These are phyloP conservation scores for Yponomeuta evonymella DNA, from an alignment of 2,888 invertebrate genomes.

Conservation along the genomic window DNA sequence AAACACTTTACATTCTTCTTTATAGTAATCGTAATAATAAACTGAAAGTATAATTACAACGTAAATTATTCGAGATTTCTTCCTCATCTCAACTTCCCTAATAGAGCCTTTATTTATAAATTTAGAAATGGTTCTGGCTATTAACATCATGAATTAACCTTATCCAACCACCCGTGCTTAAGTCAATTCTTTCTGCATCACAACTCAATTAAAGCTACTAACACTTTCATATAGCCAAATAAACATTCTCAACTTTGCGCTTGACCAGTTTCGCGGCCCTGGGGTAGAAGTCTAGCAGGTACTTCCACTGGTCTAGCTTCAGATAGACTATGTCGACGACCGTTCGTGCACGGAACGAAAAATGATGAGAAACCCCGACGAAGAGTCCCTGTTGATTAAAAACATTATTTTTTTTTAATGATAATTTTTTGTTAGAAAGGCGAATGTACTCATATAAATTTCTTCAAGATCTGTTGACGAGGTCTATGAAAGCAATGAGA, in stretches of 20 bases:
- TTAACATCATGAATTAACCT: too few species aligned
- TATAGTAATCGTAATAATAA: neutral
- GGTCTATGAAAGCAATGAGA: too few species aligned
- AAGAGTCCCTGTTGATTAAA: slow-evolving; percentile 58
- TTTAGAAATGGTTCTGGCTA: too few species aligned
- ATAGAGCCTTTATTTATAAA: too few species aligned
- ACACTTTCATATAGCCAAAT: slow-evolving; percentile 49
- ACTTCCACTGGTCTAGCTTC: slow-evolving; percentile 69
- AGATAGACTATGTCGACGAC: slow-evolving; percentile 70
- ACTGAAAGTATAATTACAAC: neutral
- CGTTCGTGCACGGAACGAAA: slow-evolving; percentile 71
- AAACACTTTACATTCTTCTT: neutral
- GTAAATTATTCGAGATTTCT: neutral
- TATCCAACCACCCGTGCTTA: too few species aligned
- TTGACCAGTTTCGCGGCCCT: slow-evolving; percentile 57
- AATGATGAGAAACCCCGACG: slow-evolving; percentile 69
- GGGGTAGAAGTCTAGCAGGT: slow-evolving; percentile 64
- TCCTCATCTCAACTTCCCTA: neutral
- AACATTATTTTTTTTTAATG: neutral
- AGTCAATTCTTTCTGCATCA: too few species aligned
- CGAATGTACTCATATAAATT: too few species aligned
- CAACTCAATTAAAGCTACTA: neutral
- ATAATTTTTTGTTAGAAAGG: too few species aligned
- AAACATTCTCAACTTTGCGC: slow-evolving; percentile 64
- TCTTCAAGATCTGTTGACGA: too few species aligned